These are phyloP conservation scores for Gibbula magus DNA, from an alignment of 2,888 invertebrate genomes.

Conservation along the genomic window DNA sequence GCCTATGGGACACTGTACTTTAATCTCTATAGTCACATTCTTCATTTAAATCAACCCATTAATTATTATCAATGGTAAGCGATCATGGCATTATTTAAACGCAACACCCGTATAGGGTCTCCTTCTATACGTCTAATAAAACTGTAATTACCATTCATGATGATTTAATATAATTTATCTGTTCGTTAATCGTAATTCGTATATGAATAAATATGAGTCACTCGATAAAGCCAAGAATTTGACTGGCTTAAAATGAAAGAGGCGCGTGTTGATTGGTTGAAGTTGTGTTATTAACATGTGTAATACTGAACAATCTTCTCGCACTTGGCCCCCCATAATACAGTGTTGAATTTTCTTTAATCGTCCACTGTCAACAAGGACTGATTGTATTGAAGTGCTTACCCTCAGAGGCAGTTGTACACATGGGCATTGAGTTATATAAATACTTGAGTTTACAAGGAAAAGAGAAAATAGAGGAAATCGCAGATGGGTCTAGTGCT, in stretches of 20 bases:
- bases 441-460: constrained; percentile 17
- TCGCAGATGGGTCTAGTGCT: constrained; percentile 4
- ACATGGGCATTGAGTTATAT: not conserved
- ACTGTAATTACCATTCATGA: too few relatives aligned
- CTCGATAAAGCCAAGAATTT: not conserved
- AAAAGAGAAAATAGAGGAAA: constrained; percentile 8
- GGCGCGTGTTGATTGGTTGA: not conserved
- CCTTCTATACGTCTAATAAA: too few relatives aligned
- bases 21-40: too few relatives aligned
- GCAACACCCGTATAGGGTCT: too few relatives aligned
- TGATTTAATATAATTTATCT: too few relatives aligned
- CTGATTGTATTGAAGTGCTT: constrained; percentile 14
- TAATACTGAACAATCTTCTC: not conserved
- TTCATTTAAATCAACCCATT: too few relatives aligned
- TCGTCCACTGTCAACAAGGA: not conserved
- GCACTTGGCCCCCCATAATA: not conserved
- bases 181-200: too few relatives aligned
- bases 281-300: not conserved
- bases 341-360: constrained; percentile 17
- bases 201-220: too few relatives aligned
- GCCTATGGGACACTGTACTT: too few relatives aligned
- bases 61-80: too few relatives aligned
- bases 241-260: not conserved
- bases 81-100: too few relatives aligned
- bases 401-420: not conserved